Conservation (phyloP, 2,888 invertebrate species). For the Tachina fera region DNA sequence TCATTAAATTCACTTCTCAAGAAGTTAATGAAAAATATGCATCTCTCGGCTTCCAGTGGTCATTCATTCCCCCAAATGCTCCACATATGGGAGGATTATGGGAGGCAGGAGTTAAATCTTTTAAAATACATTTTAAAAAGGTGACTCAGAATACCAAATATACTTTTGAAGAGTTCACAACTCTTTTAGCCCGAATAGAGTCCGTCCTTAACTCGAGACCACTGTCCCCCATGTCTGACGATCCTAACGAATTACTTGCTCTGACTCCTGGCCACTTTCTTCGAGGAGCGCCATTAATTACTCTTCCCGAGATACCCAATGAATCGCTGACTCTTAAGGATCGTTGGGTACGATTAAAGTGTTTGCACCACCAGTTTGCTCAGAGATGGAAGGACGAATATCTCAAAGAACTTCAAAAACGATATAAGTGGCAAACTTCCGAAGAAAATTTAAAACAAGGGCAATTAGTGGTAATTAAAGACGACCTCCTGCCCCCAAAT, state of each 20-base stretch:
- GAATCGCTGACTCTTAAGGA: neutral
- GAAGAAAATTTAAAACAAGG: neutral
- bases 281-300: neutral
- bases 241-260: neutral
- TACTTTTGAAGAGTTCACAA: constrained; percentile 54
- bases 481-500: neutral
- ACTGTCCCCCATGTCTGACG: too few relatives aligned
- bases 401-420: neutral
- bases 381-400: too few relatives aligned
- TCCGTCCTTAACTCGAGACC: constrained; percentile 55
- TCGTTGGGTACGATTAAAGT: neutral
- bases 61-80: constrained; percentile 51
- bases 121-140: constrained; percentile 53
- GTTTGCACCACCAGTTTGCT: neutral
- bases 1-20: neutral
- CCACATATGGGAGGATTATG: constrained; percentile 61
- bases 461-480: neutral
- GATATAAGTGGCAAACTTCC: too few relatives aligned
- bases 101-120: constrained; percentile 51
- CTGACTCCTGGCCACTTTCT: neutral
- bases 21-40: neutral
- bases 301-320: neutral
- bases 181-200: constrained; percentile 37
- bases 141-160: neutral
- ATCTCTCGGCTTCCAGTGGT: constrained; percentile 32